Base-by-base conservation (phyloP, 2,888 invertebrate genomes). In the Nomada ruficornis region DNA sequence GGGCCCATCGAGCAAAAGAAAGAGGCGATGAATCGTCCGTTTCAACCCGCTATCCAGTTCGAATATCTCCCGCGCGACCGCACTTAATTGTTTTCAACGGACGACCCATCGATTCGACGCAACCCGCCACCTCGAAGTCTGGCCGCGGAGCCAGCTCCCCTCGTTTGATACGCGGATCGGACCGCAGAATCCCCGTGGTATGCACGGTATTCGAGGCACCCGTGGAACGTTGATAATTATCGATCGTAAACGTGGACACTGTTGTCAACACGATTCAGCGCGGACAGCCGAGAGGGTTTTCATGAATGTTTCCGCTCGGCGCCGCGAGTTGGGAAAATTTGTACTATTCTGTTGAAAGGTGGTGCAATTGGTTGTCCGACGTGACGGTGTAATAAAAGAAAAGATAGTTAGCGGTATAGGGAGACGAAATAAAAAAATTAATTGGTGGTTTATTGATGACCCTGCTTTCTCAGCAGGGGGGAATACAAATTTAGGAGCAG, bases 71-170 rank as follows among this genome's bases (percentile, higher is more conserved):
- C 73, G 52, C 57, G 59, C 74, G 50, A 63, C 59, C 65, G 23
- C 42, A 70, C 74, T 86, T 84, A 86, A 86, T 80, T 84, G 74
- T 86, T 80, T 82, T 73, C 82, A 72, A 82, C 67, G 62, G 57
- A 36, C 76, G 71, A 65, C 20, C 77, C 71, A 69, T 69, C 80
- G 73, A 82, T 79, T 76, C 83, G 82, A 72, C 60, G 60, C 72
- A 78, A 71, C 54, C 18, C 23, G 23, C 42, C 29, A 0, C 13
- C 2, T 20, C 54, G 44, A 36, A 11, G 36, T 47, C 26, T 59
- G 20, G 42, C 47, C 18, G 26, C 13, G 2, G 5, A 13, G 42
- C 26, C 55, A 15, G 7, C 18, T 23, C 59, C 44, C 26, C 47
- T 59, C 57, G 57, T 55, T 82, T 72, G 82, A 82, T 83, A 70